These are phyloP conservation scores for Brachyhypopomus occidentalis DNA, from an alignment of 2,113 vertebrate species.

Conservation along the genomic window DNA sequence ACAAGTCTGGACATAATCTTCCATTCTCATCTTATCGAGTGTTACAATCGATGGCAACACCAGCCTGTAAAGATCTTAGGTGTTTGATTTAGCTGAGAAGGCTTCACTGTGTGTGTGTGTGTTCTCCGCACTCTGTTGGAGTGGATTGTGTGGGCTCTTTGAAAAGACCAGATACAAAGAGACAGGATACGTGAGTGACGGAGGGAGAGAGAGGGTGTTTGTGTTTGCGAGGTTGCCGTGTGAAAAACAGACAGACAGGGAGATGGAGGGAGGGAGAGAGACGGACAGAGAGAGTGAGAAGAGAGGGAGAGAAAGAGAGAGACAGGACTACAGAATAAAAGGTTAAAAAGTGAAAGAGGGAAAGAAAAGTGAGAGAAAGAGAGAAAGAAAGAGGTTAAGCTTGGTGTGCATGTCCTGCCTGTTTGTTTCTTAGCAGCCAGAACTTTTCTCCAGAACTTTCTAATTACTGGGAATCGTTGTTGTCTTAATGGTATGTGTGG, in stretches of 20 bases:
- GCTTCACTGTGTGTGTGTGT: slow-evolving; percentile 16
- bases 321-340: too few relatives aligned
- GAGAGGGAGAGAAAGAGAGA: neutral
- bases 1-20: slow-evolving; percentile 49
- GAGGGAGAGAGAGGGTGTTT: neutral
- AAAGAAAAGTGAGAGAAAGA: neutral
- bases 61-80: slow-evolving; percentile 33
- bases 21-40: slow-evolving; percentile 45
- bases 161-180: slow-evolving; percentile 33
- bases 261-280: neutral
- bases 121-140: slow-evolving; percentile 22
- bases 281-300: neutral
- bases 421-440: slow-evolving; percentile 7
- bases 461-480: slow-evolving; percentile 19
- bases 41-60: slow-evolving; percentile 50
- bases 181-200: neutral
- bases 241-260: neutral
- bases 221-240: neutral
- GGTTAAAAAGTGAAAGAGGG: neutral
- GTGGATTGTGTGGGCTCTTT: slow-evolving; percentile 16
- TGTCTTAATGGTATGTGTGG: slow-evolving; percentile 17
- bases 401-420: neutral
- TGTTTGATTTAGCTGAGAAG: slow-evolving; percentile 52
- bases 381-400: neutral
- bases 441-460: slow-evolving; percentile 16